Evolutionary conservation across 2,797 vertebrate species (phyloP).

Genomic region (Gallirallus australis): DNA sequence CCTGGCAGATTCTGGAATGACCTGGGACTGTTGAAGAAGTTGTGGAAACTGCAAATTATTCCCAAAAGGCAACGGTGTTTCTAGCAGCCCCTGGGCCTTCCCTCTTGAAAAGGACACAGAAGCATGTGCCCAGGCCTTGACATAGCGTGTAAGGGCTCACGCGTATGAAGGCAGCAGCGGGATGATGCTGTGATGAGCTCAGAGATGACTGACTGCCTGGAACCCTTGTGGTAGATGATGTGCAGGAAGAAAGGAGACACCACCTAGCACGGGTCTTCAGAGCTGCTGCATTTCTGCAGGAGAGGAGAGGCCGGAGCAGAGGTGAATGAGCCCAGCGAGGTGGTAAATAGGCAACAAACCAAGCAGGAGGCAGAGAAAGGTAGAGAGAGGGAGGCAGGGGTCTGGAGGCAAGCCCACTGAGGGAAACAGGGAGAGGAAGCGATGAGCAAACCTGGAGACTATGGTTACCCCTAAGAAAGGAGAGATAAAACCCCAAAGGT

Average conservation of each 20-base stretch:
- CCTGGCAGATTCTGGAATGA: neutral
- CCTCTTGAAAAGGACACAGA: neutral
- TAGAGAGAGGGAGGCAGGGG: neutral
- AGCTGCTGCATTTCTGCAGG: neutral
- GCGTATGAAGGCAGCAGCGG: neutral
- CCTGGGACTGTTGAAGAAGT: neutral
- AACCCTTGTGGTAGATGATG: accelerated
- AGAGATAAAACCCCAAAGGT: neutral
- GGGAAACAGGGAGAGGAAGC: neutral
- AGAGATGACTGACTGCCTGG: accelerated
- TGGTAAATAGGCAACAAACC: neutral
- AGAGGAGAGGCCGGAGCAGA: neutral
- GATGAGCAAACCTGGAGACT: neutral
- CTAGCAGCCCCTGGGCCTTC: neutral
- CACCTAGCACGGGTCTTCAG: neutral
- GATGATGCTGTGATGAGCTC: neutral
- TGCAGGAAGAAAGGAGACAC: neutral
- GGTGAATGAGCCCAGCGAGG: neutral
- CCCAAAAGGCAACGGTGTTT: neutral
- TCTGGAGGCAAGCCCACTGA: neutral
- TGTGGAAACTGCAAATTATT: neutral
- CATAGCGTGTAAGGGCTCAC: neutral
- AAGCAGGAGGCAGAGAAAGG: neutral
- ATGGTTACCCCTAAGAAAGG: neutral
- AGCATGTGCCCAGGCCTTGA: neutral